These are phyloP conservation scores for Hyposmocoma kahamanoa DNA, from an alignment of 1,140 invertebrate species.

Conservation along the genomic window DNA sequence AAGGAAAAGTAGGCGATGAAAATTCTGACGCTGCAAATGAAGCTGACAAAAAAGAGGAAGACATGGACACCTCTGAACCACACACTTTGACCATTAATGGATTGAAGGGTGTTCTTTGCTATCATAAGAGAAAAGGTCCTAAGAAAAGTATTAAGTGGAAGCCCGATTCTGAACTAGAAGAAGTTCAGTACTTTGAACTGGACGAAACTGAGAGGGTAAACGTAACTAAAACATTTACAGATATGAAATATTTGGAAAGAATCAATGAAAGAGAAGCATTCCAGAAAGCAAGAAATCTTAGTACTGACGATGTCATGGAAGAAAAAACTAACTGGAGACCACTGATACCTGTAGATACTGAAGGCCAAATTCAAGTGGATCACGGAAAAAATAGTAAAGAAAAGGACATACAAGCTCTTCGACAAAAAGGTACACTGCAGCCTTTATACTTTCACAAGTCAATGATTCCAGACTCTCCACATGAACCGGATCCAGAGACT, in stretches of 20 bases:
- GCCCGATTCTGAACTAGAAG: constrained; percentile 84
- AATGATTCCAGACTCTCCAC: constrained; percentile 90
- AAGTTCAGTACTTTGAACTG: constrained; percentile 91
- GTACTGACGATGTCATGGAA: constrained; percentile 85
- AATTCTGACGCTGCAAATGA: constrained; percentile 26
- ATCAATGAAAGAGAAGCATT: constrained; percentile 88
- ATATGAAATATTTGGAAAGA: constrained; percentile 93
- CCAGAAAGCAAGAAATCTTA: constrained; percentile 82
- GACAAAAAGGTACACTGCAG: constrained; percentile 88
- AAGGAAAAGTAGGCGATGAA: constrained; percentile 39
- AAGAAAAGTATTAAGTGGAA: constrained; percentile 92
- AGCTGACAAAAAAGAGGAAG: constrained; percentile 35
- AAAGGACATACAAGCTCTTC: constrained; percentile 87
- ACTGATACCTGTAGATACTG: constrained; percentile 80
- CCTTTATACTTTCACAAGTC: constrained; percentile 89
- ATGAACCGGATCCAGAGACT: constrained; percentile 89
- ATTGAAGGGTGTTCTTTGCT: constrained; percentile 78
- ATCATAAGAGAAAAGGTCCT: constrained; percentile 81
- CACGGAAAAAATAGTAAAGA: constrained; percentile 88
- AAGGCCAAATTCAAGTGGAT: constrained; percentile 77
- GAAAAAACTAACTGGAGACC: constrained; percentile 82
- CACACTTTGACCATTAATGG: constrained; percentile 62
- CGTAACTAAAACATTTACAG: constrained; percentile 93
- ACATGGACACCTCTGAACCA: constrained; percentile 57
- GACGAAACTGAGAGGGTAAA: constrained; percentile 96